These are phyloP conservation scores for Actenoides hombroni DNA, from an alignment of 2,113 vertebrate genomes.

Conservation along the genomic window DNA sequence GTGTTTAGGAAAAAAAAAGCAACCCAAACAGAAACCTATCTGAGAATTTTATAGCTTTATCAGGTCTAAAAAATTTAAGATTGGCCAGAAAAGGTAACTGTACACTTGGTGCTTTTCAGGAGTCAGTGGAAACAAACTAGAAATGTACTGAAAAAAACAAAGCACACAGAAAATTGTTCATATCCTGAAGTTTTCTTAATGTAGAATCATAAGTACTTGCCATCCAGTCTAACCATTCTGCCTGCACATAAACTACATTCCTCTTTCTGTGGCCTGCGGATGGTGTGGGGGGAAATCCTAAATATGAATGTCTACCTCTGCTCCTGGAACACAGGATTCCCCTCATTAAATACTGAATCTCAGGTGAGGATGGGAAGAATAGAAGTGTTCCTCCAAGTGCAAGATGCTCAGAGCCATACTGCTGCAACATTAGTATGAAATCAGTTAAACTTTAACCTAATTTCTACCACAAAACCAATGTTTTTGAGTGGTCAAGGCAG, in stretches of 20 bases:
- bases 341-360: rapidly evolving
- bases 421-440: background rate
- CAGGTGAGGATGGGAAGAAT: background rate
- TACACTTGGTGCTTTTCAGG: background rate
- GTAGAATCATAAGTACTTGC: background rate
- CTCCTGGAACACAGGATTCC: background rate
- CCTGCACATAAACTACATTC: background rate
- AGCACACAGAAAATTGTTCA: background rate
- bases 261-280: background rate
- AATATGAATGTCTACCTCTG: background rate
- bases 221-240: background rate
- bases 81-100: background rate
- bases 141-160: background rate
- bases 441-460: background rate
- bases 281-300: background rate
- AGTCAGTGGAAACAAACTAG: background rate
- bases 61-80: background rate
- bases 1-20: background rate
- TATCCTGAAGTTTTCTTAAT: background rate
- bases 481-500: background rate
- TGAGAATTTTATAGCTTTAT: background rate
- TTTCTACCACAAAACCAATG: background rate
- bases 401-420: background rate
- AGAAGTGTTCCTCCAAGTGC: background rate
- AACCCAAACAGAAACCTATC: background rate